Evolutionary conservation across 2,888 invertebrate genomes (phyloP).

Genomic region (Cryptocheilus praepositus): DNA sequence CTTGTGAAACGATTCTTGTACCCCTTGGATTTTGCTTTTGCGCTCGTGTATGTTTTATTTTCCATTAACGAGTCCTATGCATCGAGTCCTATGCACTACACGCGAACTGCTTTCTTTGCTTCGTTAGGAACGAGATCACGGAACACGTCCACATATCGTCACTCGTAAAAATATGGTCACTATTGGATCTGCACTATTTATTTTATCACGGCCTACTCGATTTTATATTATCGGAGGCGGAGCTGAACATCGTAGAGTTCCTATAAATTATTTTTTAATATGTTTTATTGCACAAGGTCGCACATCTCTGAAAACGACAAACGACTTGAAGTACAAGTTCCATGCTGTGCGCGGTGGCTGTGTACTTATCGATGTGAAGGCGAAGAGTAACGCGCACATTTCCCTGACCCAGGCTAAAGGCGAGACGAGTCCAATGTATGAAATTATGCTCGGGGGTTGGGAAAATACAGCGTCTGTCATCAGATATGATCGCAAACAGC

Average conservation of each 20-base stretch:
- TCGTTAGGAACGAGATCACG: no score
- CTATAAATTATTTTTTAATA: neutral
- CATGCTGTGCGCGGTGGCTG: constrained; percentile 77
- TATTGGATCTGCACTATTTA: neutral
- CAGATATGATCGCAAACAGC: constrained; percentile 79
- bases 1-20: constrained; percentile 23
- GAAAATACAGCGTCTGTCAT: constrained; percentile 81
- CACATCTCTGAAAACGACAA: constrained; percentile 74
- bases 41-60: constrained; percentile 30
- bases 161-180: no score
- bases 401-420: constrained; percentile 77
- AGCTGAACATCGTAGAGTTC: neutral
- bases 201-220: neutral
- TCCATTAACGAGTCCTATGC: constrained; percentile 42
- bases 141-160: no score
- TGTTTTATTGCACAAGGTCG: constrained; percentile 34
- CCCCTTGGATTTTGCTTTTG: constrained; percentile 30
- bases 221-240: no score
- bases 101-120: neutral
- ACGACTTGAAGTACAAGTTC: constrained; percentile 79
- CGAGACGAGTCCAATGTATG: constrained; percentile 80
- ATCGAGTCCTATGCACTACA: constrained; percentile 15
- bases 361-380: constrained; percentile 78
- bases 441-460: constrained; percentile 83
- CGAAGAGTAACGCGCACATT: constrained; percentile 81